These are phyloP conservation scores for Platyura marginata DNA, from an alignment of 1,140 invertebrate species.

Conservation along the genomic window DNA sequence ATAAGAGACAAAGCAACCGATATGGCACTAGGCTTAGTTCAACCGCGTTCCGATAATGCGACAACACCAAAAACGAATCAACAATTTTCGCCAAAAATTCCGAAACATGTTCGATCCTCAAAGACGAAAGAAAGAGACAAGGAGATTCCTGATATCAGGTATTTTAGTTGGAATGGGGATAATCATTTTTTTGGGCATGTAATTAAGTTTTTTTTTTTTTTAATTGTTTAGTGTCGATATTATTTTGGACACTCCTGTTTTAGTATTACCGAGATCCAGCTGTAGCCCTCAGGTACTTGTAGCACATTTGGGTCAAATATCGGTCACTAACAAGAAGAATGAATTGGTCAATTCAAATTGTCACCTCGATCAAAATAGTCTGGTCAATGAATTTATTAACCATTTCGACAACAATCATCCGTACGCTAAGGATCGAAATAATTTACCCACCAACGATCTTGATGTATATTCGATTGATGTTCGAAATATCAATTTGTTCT, in stretches of 20 bases:
- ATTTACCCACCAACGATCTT: neutral
- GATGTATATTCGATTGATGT: conserved; percentile 32
- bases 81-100: neutral
- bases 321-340: conserved; percentile 34
- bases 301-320: conserved; percentile 83
- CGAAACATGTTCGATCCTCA: neutral
- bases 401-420: neutral
- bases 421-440: neutral
- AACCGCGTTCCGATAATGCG: conserved; percentile 31
- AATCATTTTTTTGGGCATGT: neutral
- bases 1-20: conserved; percentile 81
- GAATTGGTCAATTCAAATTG: no score
- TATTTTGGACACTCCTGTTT: conserved; percentile 73
- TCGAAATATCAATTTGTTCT: conserved; percentile 76
- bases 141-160: neutral
- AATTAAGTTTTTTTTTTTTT: no score
- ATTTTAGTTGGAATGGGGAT: neutral
- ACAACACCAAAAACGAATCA: conserved; percentile 11
- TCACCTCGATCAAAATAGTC: neutral
- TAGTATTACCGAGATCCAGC: conserved; percentile 65
- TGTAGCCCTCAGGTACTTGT: conserved; percentile 69
- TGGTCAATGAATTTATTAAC: neutral
- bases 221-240: no score
- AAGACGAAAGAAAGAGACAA: neutral
- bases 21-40: conserved; percentile 80